Evolutionary conservation across 2,797 vertebrate genomes (phyloP).

Genomic region (Sebastes matsubarae): DNA sequence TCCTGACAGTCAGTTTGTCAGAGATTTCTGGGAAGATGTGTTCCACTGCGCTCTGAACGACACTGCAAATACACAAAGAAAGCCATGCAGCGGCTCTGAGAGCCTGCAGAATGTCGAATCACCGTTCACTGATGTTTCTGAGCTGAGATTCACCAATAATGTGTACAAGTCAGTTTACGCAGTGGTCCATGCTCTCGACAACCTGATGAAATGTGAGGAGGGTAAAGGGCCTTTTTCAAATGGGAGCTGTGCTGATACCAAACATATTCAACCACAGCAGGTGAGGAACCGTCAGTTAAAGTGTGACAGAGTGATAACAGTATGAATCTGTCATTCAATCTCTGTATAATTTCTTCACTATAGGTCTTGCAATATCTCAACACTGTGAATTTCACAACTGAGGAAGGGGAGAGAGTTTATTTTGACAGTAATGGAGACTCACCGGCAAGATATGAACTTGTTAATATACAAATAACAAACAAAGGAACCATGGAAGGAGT

Average conservation of each 20-base stretch:
- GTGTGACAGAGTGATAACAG: neutral
- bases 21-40: conserved; percentile 80
- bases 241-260: conserved; percentile 62
- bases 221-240: conserved; percentile 58
- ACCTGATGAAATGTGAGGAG: conserved; percentile 74
- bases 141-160: conserved; percentile 85
- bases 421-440: conserved; percentile 84
- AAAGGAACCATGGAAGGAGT: conserved; percentile 67
- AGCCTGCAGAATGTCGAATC: conserved; percentile 78
- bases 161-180: conserved; percentile 86
- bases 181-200: conserved; percentile 82
- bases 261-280: conserved; percentile 84
- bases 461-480: conserved; percentile 79
- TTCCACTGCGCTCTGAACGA: conserved; percentile 76
- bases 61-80: conserved; percentile 15
- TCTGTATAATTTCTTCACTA: neutral
- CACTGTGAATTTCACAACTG: conserved; percentile 79
- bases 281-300: conserved; percentile 61
- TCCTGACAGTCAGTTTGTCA: conserved; percentile 76
- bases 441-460: conserved; percentile 84
- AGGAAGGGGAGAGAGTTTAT: conserved; percentile 75
- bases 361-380: conserved; percentile 80
- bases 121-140: conserved; percentile 82
- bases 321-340: neutral
- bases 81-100: conserved; percentile 80